Evolutionary conservation across 2,797 vertebrate species (phyloP), one percentile per base, ranked within the genome.

Genomic region (Enteromius anoplus): DNA sequence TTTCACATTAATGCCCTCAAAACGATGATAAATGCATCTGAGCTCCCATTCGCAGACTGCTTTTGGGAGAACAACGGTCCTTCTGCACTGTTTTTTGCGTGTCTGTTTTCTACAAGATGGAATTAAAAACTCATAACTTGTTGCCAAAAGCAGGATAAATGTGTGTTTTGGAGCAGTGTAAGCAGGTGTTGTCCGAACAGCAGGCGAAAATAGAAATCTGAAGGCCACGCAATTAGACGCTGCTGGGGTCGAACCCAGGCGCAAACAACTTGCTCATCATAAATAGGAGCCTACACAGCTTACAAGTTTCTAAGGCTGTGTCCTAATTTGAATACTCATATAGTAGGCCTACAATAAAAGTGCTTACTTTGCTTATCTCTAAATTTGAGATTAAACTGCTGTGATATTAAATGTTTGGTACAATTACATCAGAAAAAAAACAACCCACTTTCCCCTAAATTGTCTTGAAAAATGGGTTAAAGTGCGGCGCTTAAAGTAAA

Each of bases 1-100:
- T 93, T 93, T 91, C 91, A 93, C 92, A 95, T 95, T 95, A 95
- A 87, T 58, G 87, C 90, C 91, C 84, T 87, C 87, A 85, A 87
- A 84, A 84, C 83, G 75, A 66, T 86, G 86, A 92, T 84, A 85
- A 88, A 91, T 86, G 68, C 83, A 72, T 85, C 89, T 79, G 82
- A 71, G 71, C 77, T 40, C 76, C 40, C 84, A 84, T 85, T 86
- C 82, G 81, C 87, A 83, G 58, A 65, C 79, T 81, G 55, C 89
- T 90, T 92, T 92, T 89, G 89, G 90, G 91, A 91, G 84, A 80
- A 15, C 81, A 90, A 88, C 68, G 47, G 55, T 55, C 29, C 88
- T 89, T 92, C 78, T 84, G 79, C 79, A 75, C 85, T 45, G 26
- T 68, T 89, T 88, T 75, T 8, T 55, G 17, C 12, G n/a, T 32